phyloP scores from a whole-genome alignment of 2,797 vertebrate genomes.

The Antrozous pallidus region DNA sequence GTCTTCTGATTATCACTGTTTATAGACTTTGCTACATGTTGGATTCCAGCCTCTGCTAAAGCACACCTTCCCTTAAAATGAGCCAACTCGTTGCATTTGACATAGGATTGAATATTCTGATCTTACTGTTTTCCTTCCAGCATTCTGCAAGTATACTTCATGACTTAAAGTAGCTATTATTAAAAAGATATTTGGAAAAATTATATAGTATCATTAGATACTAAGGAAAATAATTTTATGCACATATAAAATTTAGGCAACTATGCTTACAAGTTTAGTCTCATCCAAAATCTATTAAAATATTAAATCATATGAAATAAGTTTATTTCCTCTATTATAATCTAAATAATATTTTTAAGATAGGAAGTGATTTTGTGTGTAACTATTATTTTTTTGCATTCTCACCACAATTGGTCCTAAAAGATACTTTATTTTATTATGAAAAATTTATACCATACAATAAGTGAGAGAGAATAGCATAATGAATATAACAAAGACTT shows the following conservation, averaged over 20 bases:
- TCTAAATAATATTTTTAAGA: not conserved
- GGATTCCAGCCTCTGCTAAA: not conserved
- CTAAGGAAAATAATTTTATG: not conserved
- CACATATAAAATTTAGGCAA: not conserved
- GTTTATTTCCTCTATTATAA: not conserved
- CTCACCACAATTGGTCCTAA: not conserved
- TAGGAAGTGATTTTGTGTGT: not conserved
- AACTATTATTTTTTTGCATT: not conserved
- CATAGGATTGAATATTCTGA: not conserved
- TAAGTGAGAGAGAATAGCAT: not conserved
- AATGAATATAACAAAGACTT: not conserved
- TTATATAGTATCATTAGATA: not conserved
- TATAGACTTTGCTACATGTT: not conserved
- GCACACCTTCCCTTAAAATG: not conserved
- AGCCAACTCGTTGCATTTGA: not conserved
- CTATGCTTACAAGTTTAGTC: not conserved
- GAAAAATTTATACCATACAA: not conserved
- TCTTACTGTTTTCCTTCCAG: not conserved
- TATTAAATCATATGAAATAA: not conserved
- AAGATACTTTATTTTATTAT: not conserved
- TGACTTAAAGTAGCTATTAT: not conserved
- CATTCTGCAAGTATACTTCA: not conserved
- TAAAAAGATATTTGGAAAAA: slow-evolving; percentile 3
- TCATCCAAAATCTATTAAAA: not conserved
- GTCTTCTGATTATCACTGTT: not conserved